Percentiles rank a stretch among this genome's conserved stretches.
These are phyloP conservation scores for Halcyon senegalensis DNA, from an alignment of 2,113 vertebrate species.

Conservation along the genomic window DNA sequence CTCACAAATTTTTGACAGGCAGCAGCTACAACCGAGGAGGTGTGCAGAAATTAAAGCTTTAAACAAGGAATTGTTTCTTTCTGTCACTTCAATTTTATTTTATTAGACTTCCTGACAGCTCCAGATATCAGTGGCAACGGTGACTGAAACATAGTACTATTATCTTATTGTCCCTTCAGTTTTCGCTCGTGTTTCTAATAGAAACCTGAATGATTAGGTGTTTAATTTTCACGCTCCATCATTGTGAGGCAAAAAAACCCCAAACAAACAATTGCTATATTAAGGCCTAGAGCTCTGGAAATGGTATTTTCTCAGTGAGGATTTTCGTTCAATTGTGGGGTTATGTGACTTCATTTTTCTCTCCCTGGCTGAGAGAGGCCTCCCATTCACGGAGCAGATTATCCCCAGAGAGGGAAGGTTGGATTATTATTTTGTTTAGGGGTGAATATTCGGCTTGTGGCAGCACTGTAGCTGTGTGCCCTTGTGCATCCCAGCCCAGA, in stretches of 20 bases:
- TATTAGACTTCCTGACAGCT: constrained; percentile 7
- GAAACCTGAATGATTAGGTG: constrained; percentile 21
- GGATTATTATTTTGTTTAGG: background rate
- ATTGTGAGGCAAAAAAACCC: background rate
- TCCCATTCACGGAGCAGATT: background rate
- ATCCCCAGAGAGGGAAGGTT: background rate
- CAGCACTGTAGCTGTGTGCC: background rate
- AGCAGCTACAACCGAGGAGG: background rate
- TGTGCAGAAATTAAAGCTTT: constrained; percentile 24
- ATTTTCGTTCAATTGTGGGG: background rate
- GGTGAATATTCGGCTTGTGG: background rate
- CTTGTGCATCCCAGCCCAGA: background rate
- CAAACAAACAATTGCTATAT: background rate
- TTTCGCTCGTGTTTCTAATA: constrained; percentile 24
- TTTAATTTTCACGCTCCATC: constrained; percentile 21
- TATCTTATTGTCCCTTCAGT: constrained; percentile 25
- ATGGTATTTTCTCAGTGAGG: background rate
- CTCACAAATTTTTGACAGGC: background rate
- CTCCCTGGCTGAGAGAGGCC: background rate
- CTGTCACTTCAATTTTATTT: constrained; percentile 1
- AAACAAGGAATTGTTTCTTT: constrained; percentile 9
- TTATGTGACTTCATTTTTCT: background rate
- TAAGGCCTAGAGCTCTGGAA: background rate
- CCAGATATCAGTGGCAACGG: background rate
- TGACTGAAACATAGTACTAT: background rate